Evolutionary conservation across 2,797 vertebrate species (phyloP), one percentile per base, ranked within the genome.

Genomic region (Semaprochilodus insignis): DNA sequence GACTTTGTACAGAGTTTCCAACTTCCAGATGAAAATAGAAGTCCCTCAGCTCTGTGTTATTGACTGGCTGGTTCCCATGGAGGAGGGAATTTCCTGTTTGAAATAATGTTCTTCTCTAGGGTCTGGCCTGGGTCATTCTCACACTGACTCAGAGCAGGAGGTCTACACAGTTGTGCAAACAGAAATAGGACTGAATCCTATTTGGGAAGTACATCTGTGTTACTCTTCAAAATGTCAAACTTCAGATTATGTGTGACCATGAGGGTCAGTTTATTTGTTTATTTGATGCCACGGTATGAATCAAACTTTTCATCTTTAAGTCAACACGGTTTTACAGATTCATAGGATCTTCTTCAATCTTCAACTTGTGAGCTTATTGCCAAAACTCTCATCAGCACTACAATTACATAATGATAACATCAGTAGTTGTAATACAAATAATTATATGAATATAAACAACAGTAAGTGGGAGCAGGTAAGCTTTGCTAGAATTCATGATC

Each of bases 41-140:
- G 23, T 15, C 48, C 48, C n/a, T 51, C 23, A 27, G 70, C 48
- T 72, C 48, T 27, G 48, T 52, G 70, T 72, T 72, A 51, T 27
- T 72, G 44, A 44, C n/a, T 52, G 48, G 17, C 31, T 36, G 19
- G 70, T 72, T 72, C 70, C 23, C 70, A 72, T 52, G 70, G 70
- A 16, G 70, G n/a, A 21, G 15, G 48, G 23, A 27, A 52, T 72
- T 72, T 72, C 44, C 48, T 52, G n/a, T 48, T 48, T 48, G 44
- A 48, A 48, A 48, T 48, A 10, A 48, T 48, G 44, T 52, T 54
- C 44, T 25, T 23, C 44, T 72, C 70, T n/a, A 13, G 48, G n/a
- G 70, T 44, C 70, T 70, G 19, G 36, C 14, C 67, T 25, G 44
- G 70, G 23, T 25, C n/a, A 6, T 27, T 70, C 19, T 70, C 66